Base-by-base conservation (phyloP, 1,140 invertebrate genomes). In the Medauroidea extradentata region DNA sequence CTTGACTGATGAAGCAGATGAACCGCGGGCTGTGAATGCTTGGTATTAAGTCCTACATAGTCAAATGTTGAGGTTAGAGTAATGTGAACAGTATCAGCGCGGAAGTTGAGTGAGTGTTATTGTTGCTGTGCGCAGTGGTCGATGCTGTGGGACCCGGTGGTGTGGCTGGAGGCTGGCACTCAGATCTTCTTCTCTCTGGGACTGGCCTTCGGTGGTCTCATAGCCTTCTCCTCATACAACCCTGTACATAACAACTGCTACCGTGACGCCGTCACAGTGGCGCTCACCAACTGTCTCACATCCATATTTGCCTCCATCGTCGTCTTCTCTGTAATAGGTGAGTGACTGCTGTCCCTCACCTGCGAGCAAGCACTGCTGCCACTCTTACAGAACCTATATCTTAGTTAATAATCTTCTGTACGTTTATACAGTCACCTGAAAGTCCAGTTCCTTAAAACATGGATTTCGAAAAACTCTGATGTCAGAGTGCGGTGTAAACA, bases 281-380 rank as follows among this genome's bases (percentile, higher is more conserved):
- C 93, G 13, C 75, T 97, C 39, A 93, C 94, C 2, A 99, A 99
- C 72, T 95, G 94, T 68, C 85, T 89, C 57, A 99, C 97, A 0
- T 98, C 95, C 9, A 89, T 99, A 84, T 98, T 99, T 72, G 96
- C 96, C 55, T 96, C 95, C 0, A 91, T 99, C 56, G 96, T 99
- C 1, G 94, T 99, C 13, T 99, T 99, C 71, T 94, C 94, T 0
- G 91, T 99, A n/a, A 93, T 99, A 57, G 97, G 96, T 84, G 69
- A 67, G 60, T 50, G 5, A 14, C 16, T n/a, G 14, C 18, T 43
- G 25, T 27, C n/a, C 13, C 3, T 14, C 11, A 21, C 16, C 7
- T 16, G 4, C 14, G 4, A 27, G n/a, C n/a, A 18, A 21, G 2
- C 4, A 50, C 7, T 23, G 25, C 16, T 14, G 14, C 16, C n/a